A percentile compares a stretch with the other conserved stretches of the same genome.
Evolutionary conservation across 2,113 vertebrate genomes (phyloP).

Genomic region (Copsychus sechellarum): DNA sequence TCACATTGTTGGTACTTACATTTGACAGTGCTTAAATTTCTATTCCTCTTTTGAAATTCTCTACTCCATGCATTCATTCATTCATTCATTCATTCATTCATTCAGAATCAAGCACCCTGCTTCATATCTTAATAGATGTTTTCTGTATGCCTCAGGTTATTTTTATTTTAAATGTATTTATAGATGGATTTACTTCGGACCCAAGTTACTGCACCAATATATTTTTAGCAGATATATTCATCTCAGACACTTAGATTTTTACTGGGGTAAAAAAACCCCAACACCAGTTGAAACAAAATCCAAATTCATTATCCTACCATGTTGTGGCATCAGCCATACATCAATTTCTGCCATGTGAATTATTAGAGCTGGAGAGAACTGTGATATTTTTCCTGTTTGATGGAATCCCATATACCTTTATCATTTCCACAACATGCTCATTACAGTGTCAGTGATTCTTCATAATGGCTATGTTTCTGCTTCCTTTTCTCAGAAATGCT

Average conservation of each 20-base stretch:
- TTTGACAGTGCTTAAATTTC: background rate
- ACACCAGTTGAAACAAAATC: background rate
- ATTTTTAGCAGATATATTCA: background rate
- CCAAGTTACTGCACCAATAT: background rate
- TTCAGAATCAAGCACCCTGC: background rate
- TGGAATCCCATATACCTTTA: background rate
- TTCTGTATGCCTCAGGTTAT: background rate
- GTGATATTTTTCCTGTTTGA: background rate
- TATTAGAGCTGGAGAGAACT: background rate
- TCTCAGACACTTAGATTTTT: background rate
- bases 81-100: background rate
- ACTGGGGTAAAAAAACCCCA: background rate
- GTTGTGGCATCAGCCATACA: background rate
- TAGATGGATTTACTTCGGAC: background rate
- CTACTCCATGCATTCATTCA: background rate
- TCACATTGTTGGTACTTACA: background rate
- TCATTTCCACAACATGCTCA: background rate
- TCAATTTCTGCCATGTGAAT: background rate
- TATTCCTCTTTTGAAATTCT: background rate
- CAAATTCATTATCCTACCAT: background rate
- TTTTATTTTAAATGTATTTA: background rate
- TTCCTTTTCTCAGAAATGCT: background rate
- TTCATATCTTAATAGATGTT: background rate
- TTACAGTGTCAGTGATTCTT: background rate
- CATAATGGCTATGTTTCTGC: background rate